Conservation (phyloP, 2,797 vertebrate species). For the Notolepis coatsorum region DNA sequence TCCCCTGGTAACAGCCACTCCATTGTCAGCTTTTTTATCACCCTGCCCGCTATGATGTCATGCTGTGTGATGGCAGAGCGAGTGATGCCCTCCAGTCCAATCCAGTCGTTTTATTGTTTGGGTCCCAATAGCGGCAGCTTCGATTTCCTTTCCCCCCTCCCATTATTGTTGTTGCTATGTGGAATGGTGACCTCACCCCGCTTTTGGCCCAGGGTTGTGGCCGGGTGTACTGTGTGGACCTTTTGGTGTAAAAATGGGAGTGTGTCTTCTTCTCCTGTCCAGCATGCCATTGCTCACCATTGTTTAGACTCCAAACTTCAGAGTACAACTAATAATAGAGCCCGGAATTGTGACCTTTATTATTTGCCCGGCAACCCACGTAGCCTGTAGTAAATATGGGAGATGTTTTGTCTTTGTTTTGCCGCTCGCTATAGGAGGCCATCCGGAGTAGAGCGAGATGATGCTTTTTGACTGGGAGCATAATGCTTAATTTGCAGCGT, state of each 20-base stretch:
- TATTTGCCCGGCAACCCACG: neutral
- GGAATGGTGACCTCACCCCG: constrained; percentile 33
- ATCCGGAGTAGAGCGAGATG: neutral
- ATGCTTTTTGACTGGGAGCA: neutral
- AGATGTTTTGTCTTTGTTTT: constrained; percentile 27
- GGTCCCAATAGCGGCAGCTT: constrained; percentile 4
- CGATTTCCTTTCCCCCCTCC: neutral
- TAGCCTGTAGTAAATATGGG: neutral
- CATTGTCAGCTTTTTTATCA: constrained; percentile 45
- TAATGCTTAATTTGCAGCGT: constrained; percentile 8
- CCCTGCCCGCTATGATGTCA: constrained; percentile 43
- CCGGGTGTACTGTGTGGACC: neutral
- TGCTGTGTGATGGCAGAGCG: constrained; percentile 9
- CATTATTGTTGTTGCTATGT: constrained; percentile 19
- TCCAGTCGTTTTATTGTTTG: constrained; percentile 36
- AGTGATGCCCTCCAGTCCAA: constrained; percentile 12
- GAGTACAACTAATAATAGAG: constrained; percentile 9
- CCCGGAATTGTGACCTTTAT: constrained; percentile 2
- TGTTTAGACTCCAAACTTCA: constrained; percentile 37
- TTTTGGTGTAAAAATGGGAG: constrained; percentile 22
- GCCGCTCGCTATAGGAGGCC: constrained; percentile 7
- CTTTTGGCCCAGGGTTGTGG: constrained; percentile 7
- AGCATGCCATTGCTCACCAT: neutral
- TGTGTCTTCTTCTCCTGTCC: neutral
- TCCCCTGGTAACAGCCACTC: constrained; percentile 28